Percentiles rank a stretch among this genome's conserved stretches.
Conservation (phyloP, 2,888 invertebrate genomes). For the Lydus trimaculatus region DNA sequence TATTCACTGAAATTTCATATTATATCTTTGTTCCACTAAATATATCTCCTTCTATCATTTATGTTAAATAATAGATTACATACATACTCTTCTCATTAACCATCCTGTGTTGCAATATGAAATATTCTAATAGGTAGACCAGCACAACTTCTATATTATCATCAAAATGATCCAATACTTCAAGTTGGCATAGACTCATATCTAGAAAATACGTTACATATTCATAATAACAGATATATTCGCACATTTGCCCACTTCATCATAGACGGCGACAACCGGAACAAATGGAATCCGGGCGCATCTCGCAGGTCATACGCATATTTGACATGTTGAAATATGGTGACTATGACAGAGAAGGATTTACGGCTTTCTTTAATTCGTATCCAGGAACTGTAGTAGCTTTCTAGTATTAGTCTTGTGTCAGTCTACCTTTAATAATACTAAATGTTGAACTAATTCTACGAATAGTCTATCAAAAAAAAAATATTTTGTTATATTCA, state of each 20-base stretch:
- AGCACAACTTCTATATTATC: background rate
- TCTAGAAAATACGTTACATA: conserved; percentile 1
- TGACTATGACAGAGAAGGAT: conserved; percentile 48
- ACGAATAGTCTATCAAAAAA: no score
- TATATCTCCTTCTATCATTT: conserved; percentile 39
- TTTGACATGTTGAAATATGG: conserved; percentile 51
- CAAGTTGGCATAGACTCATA: conserved; percentile 11
- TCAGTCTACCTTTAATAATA: background rate
- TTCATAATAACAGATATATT: background rate
- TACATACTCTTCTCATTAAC: conserved; percentile 22
- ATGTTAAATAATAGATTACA: conserved; percentile 42
- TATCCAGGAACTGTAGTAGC: conserved; percentile 21
- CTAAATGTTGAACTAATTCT: no score
- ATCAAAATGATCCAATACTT: background rate
- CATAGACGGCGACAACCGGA: conserved; percentile 53
- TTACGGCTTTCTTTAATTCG: conserved; percentile 46
- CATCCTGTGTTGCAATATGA: conserved; percentile 31
- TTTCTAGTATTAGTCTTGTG: background rate
- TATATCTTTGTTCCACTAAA: conserved; percentile 10
- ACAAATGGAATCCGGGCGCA: conserved; percentile 54
- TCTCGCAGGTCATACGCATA: conserved; percentile 50
- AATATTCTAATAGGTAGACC: no score
- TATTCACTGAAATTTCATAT: background rate
- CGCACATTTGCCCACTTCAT: conserved; percentile 40
- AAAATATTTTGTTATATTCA: background rate